Conservation (phyloP, 2,797 vertebrate species). For the Trachurus trachurus region DNA sequence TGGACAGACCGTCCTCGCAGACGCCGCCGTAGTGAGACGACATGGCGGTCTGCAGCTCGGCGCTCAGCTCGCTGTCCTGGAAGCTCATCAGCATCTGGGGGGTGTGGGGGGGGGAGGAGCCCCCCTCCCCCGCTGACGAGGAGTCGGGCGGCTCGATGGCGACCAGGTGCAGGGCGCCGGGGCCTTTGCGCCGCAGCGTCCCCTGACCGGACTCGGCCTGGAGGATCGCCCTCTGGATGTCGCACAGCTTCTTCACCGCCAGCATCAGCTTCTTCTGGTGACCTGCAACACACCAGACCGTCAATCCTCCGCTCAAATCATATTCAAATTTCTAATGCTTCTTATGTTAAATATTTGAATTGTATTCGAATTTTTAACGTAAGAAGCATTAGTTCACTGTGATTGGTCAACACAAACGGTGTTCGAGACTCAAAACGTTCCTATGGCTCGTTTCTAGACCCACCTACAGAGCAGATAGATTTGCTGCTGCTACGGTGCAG, state of each 20-base stretch:
- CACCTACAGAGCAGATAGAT: too few species aligned
- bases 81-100: conserved; percentile 87
- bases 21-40: conserved; percentile 80
- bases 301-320: too few species aligned
- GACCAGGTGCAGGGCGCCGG: conserved; percentile 77
- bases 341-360: too few species aligned
- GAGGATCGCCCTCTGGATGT: conserved; percentile 87
- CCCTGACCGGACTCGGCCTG: conserved; percentile 74
- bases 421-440: too few species aligned
- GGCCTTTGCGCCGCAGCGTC: conserved; percentile 77
- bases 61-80: conserved; percentile 94
- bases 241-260: conserved; percentile 92
- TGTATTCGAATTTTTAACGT: too few species aligned
- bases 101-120: conserved; percentile 74
- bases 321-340: too few species aligned
- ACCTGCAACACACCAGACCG: conserved; percentile 81
- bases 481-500: too few species aligned
- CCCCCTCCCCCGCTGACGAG: conserved; percentile 34
- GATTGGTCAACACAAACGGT: too few species aligned
- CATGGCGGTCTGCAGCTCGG: conserved; percentile 95
- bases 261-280: conserved; percentile 99
- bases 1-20: conserved; percentile 84
- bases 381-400: too few species aligned
- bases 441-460: too few species aligned
- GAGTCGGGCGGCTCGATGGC: conserved; percentile 79